Conservation (phyloP, 2,797 vertebrate genomes). For the Microctenopoma lineatum region DNA sequence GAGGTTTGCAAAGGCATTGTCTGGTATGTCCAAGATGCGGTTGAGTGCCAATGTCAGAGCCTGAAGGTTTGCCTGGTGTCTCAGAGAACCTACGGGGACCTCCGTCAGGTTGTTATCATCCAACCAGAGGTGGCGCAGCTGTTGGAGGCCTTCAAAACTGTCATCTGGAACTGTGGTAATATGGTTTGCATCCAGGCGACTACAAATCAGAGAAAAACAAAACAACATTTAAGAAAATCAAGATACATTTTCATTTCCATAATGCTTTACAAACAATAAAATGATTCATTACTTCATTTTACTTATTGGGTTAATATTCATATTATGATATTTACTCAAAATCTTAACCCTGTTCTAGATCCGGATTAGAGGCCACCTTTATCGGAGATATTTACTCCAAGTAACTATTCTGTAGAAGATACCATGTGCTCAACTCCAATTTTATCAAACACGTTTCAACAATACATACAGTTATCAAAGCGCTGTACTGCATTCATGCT, state of each 20-base stretch:
- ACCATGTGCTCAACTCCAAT: background rate
- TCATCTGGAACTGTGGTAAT: conserved; percentile 92
- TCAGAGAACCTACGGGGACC: conserved; percentile 89
- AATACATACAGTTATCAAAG: no score
- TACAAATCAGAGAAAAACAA: conserved; percentile 51
- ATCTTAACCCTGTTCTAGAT: background rate
- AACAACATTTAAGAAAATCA: background rate
- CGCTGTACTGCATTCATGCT: background rate
- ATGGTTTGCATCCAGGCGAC: conserved; percentile 96
- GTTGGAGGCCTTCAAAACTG: conserved; percentile 94
- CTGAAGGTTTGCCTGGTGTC: conserved; percentile 93
- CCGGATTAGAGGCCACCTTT: background rate
- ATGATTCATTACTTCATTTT: background rate
- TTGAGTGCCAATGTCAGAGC: conserved; percentile 95
- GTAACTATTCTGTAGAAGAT: background rate
- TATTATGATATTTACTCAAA: background rate
- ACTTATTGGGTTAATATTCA: no score
- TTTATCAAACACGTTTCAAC: background rate
- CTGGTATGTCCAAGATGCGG: conserved; percentile 91
- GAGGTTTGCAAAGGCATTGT: conserved; percentile 95
- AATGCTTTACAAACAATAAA: background rate
- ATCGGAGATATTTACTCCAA: background rate
- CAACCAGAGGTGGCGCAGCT: conserved; percentile 96
- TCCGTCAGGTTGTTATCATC: conserved; percentile 95
- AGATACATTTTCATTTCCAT: background rate